Base-by-base conservation (phyloP, 2,113 vertebrate genomes). In the Cephalopterus ornatus region DNA sequence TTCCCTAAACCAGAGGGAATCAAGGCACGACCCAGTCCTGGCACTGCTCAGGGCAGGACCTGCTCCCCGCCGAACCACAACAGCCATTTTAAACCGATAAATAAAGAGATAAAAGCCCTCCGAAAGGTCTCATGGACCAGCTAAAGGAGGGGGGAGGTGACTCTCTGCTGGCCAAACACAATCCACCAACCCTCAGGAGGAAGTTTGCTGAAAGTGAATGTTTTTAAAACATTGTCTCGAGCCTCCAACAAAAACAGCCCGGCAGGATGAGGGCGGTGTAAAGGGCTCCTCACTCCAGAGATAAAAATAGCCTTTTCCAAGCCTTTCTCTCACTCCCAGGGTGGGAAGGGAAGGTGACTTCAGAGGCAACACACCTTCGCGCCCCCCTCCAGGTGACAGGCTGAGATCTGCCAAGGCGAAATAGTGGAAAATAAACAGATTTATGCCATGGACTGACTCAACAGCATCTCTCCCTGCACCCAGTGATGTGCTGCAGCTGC, bases 261-360 rank as follows among this genome's bases (percentile, higher is more conserved):
- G 1, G 71, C 90, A 88, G 92, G 90, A 90, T 28, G 50, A 83
- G 90, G 68, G 78, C 47, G 2, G 37, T 33, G 93, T 19, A 55
- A 80, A 78, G 85, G 49, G 62, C 82, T 89, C 91, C 61, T 92
- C 85, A 19, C 71, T 9, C 21, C 78, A 4, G 41, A 70, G 88
- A 88, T 49, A 70, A 95, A 97, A 94, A 95, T 65, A 94, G 92
- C 74, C 52, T 4, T 73, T 82, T 44, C 39, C 73, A 56, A 78
- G 86, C 59, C 12, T 2, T 6, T 33, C 86, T 79, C 88, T 89
- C 62, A 14, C 94, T 75, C 7, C 66, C 53, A 22, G 75, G 85
- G 62, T 62, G 82, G 82, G 89, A 85, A 82, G 71, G 53, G 58
- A 79, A 95, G 75, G 67, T 73, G 85, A 3, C 88, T 85, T 81